phyloP scores from a whole-genome alignment of 2,113 vertebrate genomes.

The Gymnobelideus leadbeateri region DNA sequence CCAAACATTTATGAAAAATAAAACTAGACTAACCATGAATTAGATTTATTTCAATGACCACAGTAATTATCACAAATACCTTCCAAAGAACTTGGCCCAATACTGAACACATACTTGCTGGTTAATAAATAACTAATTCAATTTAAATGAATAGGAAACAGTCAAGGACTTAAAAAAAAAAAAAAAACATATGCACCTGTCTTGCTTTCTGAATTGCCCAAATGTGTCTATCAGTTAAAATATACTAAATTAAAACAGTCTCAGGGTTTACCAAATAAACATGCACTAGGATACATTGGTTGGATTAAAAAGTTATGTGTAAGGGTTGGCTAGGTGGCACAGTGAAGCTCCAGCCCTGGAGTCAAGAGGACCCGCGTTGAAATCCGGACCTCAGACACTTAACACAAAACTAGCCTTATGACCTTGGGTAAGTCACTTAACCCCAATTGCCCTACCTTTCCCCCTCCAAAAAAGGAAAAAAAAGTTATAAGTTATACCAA shows the following conservation, averaged over 20 bases:
- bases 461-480: neutral
- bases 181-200: neutral
- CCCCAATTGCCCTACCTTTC: too few relatives aligned
- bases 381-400: too few relatives aligned
- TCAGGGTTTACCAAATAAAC: neutral
- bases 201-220: neutral
- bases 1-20: neutral
- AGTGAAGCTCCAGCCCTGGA: too few relatives aligned
- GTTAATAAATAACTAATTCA: neutral
- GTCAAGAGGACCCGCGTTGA: too few relatives aligned
- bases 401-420: too few relatives aligned
- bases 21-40: neutral
- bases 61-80: neutral
- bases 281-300: neutral
- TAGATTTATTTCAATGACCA: neutral
- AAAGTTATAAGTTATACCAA: slow-evolving; percentile 37
- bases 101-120: neutral
- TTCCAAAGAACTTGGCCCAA: neutral
- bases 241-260: neutral
- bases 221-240: slow-evolving; percentile 5
- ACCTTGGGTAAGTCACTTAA: too few relatives aligned
- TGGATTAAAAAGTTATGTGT: slow-evolving; percentile 5
- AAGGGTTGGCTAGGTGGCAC: too few relatives aligned
- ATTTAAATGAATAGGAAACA: neutral
- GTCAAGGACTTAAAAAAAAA: neutral